These are phyloP conservation scores for Aegotheles bennettii DNA, from an alignment of 2,113 vertebrate genomes.

Conservation along the genomic window DNA sequence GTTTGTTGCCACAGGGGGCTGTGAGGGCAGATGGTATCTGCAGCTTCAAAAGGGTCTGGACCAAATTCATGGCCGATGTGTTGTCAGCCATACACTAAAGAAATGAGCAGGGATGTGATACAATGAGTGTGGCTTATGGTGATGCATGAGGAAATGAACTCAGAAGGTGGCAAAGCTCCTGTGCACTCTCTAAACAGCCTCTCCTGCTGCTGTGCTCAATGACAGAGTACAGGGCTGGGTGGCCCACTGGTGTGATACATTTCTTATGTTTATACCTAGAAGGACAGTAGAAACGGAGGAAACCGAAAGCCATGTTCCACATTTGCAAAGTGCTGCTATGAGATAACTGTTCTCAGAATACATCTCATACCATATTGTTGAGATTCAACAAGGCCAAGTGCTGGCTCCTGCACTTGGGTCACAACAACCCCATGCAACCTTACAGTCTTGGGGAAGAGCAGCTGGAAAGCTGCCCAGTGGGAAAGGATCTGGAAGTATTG, in stretches of 20 bases:
- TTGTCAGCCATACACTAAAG: background rate
- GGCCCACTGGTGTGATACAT: background rate
- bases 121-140: background rate
- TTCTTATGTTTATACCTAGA: background rate
- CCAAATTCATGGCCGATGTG: background rate
- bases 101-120: background rate
- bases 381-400: background rate
- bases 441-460: background rate
- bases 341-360: background rate
- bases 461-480: background rate
- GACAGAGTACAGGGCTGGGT: background rate
- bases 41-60: background rate
- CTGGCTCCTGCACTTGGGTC: background rate
- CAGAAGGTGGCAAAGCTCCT: background rate
- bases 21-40: background rate
- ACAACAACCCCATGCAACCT: accelerated
- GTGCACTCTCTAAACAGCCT: background rate
- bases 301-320: background rate
- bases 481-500: background rate
- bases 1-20: background rate
- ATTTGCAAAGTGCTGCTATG: background rate
- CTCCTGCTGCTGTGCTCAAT: background rate
- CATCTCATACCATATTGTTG: background rate
- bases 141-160: background rate
- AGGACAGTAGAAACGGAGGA: background rate